phyloP scores from a whole-genome alignment of 2,113 vertebrate species.

The Noturus placidus region DNA sequence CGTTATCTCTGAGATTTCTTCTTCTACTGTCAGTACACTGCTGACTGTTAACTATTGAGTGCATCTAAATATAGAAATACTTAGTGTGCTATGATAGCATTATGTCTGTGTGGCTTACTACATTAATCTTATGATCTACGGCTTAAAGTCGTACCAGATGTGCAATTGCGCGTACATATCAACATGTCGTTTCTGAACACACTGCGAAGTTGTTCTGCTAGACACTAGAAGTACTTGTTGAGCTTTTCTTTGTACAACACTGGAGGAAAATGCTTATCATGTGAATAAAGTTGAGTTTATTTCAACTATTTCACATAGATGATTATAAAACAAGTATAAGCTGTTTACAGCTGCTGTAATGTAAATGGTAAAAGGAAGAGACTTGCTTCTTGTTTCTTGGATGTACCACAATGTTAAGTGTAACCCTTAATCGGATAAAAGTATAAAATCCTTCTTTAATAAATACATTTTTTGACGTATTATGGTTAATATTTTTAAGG shows the following conservation, averaged over 20 bases:
- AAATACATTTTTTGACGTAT: not conserved
- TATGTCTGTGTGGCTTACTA: not conserved
- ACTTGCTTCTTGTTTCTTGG: not conserved
- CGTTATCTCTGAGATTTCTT: not conserved
- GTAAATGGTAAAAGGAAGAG: not conserved
- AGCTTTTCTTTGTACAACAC: not conserved
- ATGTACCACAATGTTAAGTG: not conserved
- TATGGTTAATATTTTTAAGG: not conserved
- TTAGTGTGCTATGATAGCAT: not conserved
- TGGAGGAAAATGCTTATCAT: not conserved
- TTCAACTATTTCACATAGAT: not conserved
- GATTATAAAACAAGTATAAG: not conserved
- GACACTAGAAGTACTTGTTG: not conserved
- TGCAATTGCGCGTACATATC: not conserved
- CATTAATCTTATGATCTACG: not conserved
- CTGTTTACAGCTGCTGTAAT: not conserved
- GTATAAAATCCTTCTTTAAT: not conserved
- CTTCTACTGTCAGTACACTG: not conserved
- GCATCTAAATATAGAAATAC: not conserved
- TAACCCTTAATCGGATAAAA: not conserved
- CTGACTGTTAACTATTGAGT: not conserved
- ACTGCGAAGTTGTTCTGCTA: not conserved
- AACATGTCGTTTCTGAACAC: not conserved
- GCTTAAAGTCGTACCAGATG: not conserved
- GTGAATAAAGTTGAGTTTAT: not conserved